Evolutionary conservation across 2,888 invertebrate species (phyloP).

Genomic region (Agapetus fuscipes): DNA sequence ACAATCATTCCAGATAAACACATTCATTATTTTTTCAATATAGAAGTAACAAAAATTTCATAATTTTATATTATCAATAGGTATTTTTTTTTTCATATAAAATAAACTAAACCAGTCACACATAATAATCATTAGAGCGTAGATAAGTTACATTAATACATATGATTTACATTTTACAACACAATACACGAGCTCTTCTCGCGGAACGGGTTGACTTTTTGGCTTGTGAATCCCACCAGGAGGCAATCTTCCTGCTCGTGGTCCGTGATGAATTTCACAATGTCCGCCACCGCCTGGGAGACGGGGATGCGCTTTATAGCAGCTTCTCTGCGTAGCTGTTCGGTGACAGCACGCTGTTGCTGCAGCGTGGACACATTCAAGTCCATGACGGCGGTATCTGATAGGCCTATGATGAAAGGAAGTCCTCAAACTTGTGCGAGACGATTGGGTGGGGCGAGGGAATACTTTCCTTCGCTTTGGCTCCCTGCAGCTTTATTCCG

Average conservation of each 20-base stretch:
- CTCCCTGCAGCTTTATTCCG: no score
- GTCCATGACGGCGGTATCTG: constrained; percentile 83
- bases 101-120: constrained; percentile 11
- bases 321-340: constrained; percentile 87
- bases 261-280: constrained; percentile 82
- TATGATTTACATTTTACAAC: constrained; percentile 60
- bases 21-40: constrained; percentile 7
- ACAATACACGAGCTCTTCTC: constrained; percentile 85
- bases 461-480: constrained; percentile 12
- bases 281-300: constrained; percentile 85
- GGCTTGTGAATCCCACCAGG: constrained; percentile 86
- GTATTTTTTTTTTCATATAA: no score
- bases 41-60: no score
- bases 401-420: constrained; percentile 71
- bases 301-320: constrained; percentile 78
- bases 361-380: constrained; percentile 91
- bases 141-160: no score
- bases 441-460: constrained; percentile 15
- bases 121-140: not conserved
- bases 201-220: constrained; percentile 91
- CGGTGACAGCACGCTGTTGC: constrained; percentile 88
- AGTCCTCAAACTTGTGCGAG: constrained; percentile 29
- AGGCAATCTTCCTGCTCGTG: constrained; percentile 91
- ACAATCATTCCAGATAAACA: constrained; percentile 9
- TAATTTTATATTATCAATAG: no score